These are phyloP conservation scores for Semibalanus balanoides DNA, from an alignment of 1,140 invertebrate genomes.

Conservation along the genomic window DNA sequence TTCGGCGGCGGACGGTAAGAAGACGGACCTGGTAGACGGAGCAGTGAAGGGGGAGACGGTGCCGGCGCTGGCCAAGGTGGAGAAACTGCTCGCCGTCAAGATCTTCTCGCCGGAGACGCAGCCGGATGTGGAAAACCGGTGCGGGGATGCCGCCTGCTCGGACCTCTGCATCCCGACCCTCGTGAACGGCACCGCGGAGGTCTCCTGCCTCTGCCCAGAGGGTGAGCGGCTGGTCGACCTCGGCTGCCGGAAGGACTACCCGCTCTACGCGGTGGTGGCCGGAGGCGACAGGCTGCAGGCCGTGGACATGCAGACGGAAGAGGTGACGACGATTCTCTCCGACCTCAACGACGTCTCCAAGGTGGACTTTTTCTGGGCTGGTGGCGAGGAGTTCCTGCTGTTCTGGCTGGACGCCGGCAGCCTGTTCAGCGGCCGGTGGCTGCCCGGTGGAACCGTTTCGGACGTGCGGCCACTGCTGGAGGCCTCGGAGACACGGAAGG, in stretches of 20 bases:
- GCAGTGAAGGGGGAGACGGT: no score
- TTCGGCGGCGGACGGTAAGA: no score
- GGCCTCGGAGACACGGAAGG: background rate
- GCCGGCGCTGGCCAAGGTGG: no score
- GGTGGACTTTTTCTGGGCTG: background rate
- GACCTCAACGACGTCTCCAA: background rate
- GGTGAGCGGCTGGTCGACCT: background rate
- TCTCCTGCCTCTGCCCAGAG: background rate
- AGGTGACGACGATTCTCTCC: background rate
- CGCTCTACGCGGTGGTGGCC: background rate
- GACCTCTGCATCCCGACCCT: background rate
- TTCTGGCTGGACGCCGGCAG: background rate
- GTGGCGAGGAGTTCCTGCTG: background rate
- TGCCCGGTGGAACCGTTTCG: background rate
- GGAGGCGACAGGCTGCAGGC: background rate
- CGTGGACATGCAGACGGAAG: background rate
- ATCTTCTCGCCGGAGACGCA: no score
- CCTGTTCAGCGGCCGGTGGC: background rate
- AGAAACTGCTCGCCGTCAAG: no score
- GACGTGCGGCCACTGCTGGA: background rate
- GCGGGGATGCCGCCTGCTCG: background rate
- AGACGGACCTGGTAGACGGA: no score
- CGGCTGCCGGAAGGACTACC: background rate
- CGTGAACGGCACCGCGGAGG: background rate
- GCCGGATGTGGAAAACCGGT: background rate